Conservation (phyloP, 2,113 vertebrate species). For the Actinemys pallida region DNA sequence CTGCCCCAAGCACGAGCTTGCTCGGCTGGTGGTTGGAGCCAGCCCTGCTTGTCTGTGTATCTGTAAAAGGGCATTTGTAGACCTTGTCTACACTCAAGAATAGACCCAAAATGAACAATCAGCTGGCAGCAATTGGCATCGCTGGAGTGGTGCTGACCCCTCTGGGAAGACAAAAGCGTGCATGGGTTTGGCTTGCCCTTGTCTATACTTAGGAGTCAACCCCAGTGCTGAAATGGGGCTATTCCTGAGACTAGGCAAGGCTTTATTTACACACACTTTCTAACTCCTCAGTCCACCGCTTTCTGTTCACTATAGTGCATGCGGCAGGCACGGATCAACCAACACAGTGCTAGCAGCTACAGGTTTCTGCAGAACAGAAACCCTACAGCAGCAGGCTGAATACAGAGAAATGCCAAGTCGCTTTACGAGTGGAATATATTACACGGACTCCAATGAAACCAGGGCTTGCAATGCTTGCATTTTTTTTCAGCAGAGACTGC, state of each 20-base stretch:
- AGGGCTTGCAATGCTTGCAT: neutral
- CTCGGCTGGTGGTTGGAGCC: no score
- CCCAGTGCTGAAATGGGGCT: neutral
- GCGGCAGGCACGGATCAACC: neutral
- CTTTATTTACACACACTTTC: neutral
- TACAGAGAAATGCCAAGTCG: neutral
- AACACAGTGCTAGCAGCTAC: neutral
- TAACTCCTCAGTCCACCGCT: neutral
- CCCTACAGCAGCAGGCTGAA: neutral
- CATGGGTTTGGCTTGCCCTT: neutral
- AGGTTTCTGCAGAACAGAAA: rapidly evolving
- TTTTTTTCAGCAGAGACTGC: neutral
- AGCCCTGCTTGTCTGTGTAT: neutral
- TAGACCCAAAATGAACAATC: neutral
- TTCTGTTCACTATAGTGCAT: neutral
- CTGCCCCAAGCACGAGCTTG: no score
- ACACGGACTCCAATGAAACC: neutral
- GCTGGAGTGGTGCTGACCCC: neutral
- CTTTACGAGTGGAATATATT: neutral
- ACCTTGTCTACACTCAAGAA: neutral
- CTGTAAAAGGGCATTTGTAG: neutral
- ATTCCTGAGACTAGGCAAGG: neutral
- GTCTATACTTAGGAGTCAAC: neutral
- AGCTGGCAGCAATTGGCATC: neutral
- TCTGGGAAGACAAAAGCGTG: rapidly evolving